Evolutionary conservation across 2,113 vertebrate species (phyloP), one percentile per base, ranked within the genome.

Genomic region (Gracilinanus agilis): DNA sequence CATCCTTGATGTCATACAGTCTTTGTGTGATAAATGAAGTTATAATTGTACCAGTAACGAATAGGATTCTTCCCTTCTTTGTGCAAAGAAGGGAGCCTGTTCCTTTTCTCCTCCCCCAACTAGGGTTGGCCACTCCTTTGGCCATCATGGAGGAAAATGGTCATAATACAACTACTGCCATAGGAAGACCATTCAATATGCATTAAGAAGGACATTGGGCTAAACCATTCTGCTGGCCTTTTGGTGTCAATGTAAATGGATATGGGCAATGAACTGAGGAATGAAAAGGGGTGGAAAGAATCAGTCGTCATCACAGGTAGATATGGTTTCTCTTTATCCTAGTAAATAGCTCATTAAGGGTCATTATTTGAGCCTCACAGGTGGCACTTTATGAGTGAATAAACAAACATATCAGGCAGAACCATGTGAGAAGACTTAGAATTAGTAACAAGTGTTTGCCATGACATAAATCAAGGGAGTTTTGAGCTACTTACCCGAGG

Each of bases 401-500:
- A 83, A 58, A 40, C 34, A 83, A 83, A 40, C n/a, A 40, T 83
- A 40, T 83, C 67, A 83, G 67, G n/a, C 67, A 83, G n/a, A 83
- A 40, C 67, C 67, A 83, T 40, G 54, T 55, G 54, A 89, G 61
- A 53, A 88, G 49, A 90, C 4, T 27, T 90, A 16, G 34, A 90
- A 10, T 3, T 90, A 53, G 25, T 2, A 27, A 90, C 25, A 54
- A 34, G 24, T 53, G 13, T 55, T 55, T 54, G 90, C 54, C 10
- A 54, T 27, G 44, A 25, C 1, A 67, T 92, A 96, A 53, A 9
- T 7, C n/a, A 54, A 90, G 54, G 88, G 34, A 55, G 1, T 11
- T 25, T 7, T 25, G 44, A 58, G 58, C 40, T 10, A 98, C 98
- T 98, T 54, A 99, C 99, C 98, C 98, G 99, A 1, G 99, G 99